Base-by-base conservation (phyloP, 2,888 invertebrate genomes). In the Lasius platythorax region DNA sequence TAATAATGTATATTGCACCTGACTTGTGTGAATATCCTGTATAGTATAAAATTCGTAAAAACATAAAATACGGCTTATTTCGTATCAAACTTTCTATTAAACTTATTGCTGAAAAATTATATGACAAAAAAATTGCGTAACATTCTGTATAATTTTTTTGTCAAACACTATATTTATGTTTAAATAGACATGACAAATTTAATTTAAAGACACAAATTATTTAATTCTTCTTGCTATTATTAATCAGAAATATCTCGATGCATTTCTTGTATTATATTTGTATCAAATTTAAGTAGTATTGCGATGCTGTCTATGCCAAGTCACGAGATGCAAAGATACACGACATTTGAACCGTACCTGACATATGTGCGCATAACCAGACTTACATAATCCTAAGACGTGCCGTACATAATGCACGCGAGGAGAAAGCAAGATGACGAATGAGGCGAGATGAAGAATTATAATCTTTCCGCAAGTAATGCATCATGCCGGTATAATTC, bases 361-460 rank as follows among this genome's bases (percentile, higher is more conserved):
- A 61, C 73, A 72, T 82, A 76, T 40, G n/a, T 58, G 30, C 50
- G 61, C 61, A 76, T 46, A 79, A 64, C 43, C 28, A 67, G 53
- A 76, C 67, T 61, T 30, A 68, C 30, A 70, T 70, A 78, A 79
- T 46, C 50, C 23, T 64, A 28, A 50, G 50, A 70, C 37, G 12
- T 79, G 50, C 30, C 18, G 74, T 66, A 79, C 84, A 79, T 78
- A 73, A 82, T 75, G 72, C 58, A 78, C 56, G 79, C 76, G 89
- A 85, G 83, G 83, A 61, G 85, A 61, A 86, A 84, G 72, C 87
- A 87, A 87, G 85, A 88, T 85, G 86, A 88, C 87, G 83, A 88
- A 88, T 76, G 86, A 81, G 87, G 53, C 82, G 58, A 85, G 84
- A 81, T 91, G 91, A 90, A 82, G 88, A 89, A 90, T 89, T 81